Conservation (phyloP, 2,113 vertebrate genomes). For the Oreotrochilus melanogaster region DNA sequence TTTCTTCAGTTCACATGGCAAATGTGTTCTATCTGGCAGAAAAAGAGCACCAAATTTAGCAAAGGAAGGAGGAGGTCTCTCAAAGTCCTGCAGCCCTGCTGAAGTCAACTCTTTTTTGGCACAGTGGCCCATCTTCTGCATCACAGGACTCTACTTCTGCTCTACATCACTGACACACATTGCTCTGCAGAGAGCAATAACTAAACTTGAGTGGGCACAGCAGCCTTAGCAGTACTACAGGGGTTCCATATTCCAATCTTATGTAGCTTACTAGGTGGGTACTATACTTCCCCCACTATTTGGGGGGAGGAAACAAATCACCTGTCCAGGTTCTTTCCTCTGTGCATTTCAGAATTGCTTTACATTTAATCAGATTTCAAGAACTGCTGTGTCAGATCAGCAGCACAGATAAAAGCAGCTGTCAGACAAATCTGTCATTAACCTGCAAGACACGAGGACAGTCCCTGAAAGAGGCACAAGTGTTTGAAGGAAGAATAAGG, state of each 20-base stretch:
- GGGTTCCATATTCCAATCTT: neutral
- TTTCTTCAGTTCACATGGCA: neutral
- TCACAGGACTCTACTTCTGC: neutral
- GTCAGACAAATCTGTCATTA: neutral
- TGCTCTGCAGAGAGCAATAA: neutral
- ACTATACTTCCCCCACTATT: neutral
- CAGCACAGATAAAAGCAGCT: neutral
- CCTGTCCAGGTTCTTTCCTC: neutral
- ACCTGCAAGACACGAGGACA: neutral
- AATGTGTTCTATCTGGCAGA: neutral
- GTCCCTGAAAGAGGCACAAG: accelerated
- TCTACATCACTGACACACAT: neutral
- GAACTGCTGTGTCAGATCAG: neutral
- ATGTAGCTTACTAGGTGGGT: neutral
- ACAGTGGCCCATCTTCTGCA: neutral
- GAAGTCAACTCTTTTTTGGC: neutral
- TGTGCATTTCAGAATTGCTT: neutral
- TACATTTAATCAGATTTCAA: neutral
- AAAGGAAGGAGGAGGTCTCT: neutral
- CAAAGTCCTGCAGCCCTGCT: neutral
- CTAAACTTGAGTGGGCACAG: neutral
- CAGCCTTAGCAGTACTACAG: neutral
- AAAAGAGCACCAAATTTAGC: neutral
- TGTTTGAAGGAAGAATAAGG: neutral
- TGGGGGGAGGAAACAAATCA: neutral